Evolutionary conservation across 2,797 vertebrate species (phyloP).

Genomic region (Onychomys torridus): DNA sequence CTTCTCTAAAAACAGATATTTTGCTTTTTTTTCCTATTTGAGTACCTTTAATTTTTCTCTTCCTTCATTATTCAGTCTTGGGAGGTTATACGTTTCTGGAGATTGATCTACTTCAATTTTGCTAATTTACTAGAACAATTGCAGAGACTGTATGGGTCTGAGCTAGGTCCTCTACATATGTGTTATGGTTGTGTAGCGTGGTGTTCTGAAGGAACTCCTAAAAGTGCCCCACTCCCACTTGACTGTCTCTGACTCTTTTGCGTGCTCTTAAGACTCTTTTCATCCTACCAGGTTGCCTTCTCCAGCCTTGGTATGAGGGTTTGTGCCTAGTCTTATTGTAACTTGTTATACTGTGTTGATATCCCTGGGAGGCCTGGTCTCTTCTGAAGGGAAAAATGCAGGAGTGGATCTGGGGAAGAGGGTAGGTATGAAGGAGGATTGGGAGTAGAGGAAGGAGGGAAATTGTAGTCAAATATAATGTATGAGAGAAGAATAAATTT

Average conservation of each 20-base stretch:
- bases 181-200: neutral
- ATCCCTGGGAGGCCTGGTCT: neutral
- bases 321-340: neutral
- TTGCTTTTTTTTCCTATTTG: neutral
- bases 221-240: too few relatives aligned
- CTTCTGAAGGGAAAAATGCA: neutral
- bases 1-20: neutral
- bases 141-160: neutral
- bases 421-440: neutral
- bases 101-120: too few relatives aligned
- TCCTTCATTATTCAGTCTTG: neutral
- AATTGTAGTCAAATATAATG: neutral
- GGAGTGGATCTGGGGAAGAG: neutral
- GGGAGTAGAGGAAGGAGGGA: neutral
- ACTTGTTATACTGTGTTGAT: neutral
- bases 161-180: neutral
- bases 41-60: neutral
- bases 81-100: too few relatives aligned
- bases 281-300: neutral
- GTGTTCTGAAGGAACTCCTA: neutral
- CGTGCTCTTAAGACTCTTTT: neutral
- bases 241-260: neutral
- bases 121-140: neutral
- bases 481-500: neutral
- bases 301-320: neutral